Base-by-base conservation (phyloP, 2,113 vertebrate species). In the Rafetus swinhoei region DNA sequence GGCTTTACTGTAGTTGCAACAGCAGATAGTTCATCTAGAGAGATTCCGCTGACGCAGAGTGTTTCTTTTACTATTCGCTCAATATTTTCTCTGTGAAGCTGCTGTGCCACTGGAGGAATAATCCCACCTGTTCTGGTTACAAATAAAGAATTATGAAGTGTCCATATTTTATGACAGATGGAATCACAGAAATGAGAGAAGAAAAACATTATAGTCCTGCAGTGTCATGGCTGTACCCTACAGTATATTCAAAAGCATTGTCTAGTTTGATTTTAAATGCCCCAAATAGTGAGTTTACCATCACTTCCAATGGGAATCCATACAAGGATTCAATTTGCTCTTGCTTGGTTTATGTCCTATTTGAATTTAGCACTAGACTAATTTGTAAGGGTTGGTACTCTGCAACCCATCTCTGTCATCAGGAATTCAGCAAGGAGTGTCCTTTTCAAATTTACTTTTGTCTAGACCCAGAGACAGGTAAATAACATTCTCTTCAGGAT, bases 1-100 rank as follows among this genome's bases (percentile, higher is more conserved):
- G 99, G 99, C 79, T 98, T 99, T 39, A 99, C 97, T 0, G 99
- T 99, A 9, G 99, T 99, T 12, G 99, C 99, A 22, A 99, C 90
- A 1, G 99, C 99, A 0, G 98, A 93, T 3, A 99, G 98, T 14
- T 98, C 98, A 8, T 29, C 25, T 0, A 98, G 97, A 45, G 95
- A 92, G 65, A 99, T 86, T 0, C 97, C 90, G 12, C 99, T 98
- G 89, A 94, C 93, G 50, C 93, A 3, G 18, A 99, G 86, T 0
- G 99, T 98, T 93, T 99, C 98, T 79, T 98, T 97, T 5, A 99
- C 99, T 85, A 99, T 98, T 5, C 82, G 97, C 52, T 97, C 94
- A 1, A 99, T 99, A 96, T 99, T 98, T 87, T 99, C 98, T 95
- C 97, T 98, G 97, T 99, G 99, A 88, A 99, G 99, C 25, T 97